Evolutionary conservation across 2,888 invertebrate genomes (phyloP).

Genomic region (Scrobipalpa atriplicella): DNA sequence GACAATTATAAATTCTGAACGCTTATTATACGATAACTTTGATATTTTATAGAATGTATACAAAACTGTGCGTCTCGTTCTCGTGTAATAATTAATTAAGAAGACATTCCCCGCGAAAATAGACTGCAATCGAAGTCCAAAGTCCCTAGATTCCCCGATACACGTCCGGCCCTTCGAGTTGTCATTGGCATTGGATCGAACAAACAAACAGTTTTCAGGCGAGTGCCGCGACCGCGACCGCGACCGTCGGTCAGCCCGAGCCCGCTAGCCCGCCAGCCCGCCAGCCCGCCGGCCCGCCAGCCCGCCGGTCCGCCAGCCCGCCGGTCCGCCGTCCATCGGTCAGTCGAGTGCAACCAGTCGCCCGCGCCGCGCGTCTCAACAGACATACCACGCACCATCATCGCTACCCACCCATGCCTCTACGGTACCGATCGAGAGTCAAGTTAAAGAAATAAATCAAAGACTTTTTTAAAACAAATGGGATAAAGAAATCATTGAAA

Average conservation of each 20-base stretch:
- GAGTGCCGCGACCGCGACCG: too few species aligned
- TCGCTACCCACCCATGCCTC: conserved; percentile 5
- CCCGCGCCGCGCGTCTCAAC: neutral
- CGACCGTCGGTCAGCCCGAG: neutral
- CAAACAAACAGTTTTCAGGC: conserved; percentile 15
- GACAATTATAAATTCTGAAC: too few species aligned
- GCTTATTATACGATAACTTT: neutral
- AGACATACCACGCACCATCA: neutral
- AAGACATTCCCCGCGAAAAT: neutral
- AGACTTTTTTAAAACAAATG: conserved; percentile 13
- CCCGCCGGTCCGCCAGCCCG: neutral
- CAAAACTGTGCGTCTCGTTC: neutral
- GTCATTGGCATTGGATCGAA: conserved; percentile 16
- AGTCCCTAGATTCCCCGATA: conserved; percentile 1
- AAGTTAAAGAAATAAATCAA: conserved; percentile 17
- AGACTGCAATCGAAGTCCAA: conserved; percentile 4
- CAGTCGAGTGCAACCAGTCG: neutral
- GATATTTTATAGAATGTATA: neutral
- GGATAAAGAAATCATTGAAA: conserved; percentile 20
- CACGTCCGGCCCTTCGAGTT: neutral
- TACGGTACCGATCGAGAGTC: conserved; percentile 20
- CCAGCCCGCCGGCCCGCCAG: neutral
- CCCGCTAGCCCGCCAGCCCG: too few species aligned
- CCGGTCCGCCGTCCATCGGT: neutral
- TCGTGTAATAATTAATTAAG: neutral